phyloP scores from a whole-genome alignment of 2,113 vertebrate genomes.

The Podarcis cretensis region DNA sequence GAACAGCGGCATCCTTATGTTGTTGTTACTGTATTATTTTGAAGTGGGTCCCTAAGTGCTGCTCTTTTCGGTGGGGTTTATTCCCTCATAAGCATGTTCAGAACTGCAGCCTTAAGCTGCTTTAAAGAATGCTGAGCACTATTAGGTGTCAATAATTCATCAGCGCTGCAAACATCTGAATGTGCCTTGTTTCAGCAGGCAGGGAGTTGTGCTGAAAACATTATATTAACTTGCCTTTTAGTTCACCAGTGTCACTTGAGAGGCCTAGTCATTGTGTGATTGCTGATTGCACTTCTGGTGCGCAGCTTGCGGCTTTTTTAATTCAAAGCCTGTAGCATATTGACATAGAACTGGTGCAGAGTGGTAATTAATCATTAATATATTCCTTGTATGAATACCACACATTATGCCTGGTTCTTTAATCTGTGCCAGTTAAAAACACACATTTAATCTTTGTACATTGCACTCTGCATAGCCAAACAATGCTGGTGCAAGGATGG shows the following conservation, averaged over 20 bases:
- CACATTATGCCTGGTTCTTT: conserved; percentile 28
- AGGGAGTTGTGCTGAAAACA: conserved; percentile 54
- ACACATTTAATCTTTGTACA: conserved; percentile 35
- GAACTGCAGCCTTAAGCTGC: background rate
- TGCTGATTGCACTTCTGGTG: conserved; percentile 38
- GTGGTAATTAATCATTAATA: conserved; percentile 47
- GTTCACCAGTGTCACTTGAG: conserved; percentile 29
- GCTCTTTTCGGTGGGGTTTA: conserved; percentile 1
- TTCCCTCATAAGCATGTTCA: conserved; percentile 33
- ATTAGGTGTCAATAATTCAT: conserved; percentile 14
- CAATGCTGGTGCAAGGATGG: conserved; percentile 8
- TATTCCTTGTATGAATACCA: conserved; percentile 34
- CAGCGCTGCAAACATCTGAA: conserved; percentile 61
- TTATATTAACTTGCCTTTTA: conserved; percentile 60
- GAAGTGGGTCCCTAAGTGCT: background rate
- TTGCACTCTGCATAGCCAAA: conserved; percentile 27
- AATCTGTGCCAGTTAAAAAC: conserved; percentile 43
- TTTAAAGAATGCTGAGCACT: background rate
- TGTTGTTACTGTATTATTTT: too few species aligned
- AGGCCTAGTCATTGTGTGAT: conserved; percentile 41
- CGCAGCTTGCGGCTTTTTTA: conserved; percentile 39
- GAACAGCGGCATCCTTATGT: background rate
- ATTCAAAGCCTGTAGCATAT: conserved; percentile 20
- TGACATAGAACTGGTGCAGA: conserved; percentile 26
- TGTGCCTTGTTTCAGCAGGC: conserved; percentile 41